phyloP scores from a whole-genome alignment of 2,888 invertebrate species.

The Torymus auratus region DNA sequence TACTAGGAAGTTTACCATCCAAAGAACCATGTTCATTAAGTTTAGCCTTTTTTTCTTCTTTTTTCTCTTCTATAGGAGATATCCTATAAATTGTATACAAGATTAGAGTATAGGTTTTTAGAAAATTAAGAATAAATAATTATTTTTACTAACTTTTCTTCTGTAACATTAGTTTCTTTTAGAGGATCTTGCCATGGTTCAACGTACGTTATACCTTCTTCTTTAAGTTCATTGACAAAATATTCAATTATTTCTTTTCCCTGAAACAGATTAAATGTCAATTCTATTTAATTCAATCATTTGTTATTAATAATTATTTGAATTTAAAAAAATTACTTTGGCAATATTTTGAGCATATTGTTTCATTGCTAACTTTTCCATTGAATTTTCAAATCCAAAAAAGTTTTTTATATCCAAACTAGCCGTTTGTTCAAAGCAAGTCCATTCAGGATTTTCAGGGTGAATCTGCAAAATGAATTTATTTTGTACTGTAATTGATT shows the following conservation, averaged over 20 bases:
- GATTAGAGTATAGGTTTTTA: conserved; percentile 11
- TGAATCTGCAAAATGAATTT: conserved; percentile 82
- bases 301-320: conserved; percentile 12
- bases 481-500: too few species aligned
- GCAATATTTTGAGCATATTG: conserved; percentile 93
- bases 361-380: conserved; percentile 97
- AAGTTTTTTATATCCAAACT: conserved; percentile 95
- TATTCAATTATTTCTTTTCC: conserved; percentile 96
- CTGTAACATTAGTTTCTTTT: conserved; percentile 28
- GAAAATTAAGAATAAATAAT: background rate
- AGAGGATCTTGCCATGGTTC: conserved; percentile 80
- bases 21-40: conserved; percentile 65
- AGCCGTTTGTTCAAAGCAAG: conserved; percentile 96
- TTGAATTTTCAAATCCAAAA: conserved; percentile 95
- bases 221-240: conserved; percentile 87
- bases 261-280: conserved; percentile 76
- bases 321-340: conserved; percentile 76
- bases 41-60: conserved; percentile 58
- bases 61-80: conserved; percentile 61
- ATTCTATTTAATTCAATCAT: background rate
- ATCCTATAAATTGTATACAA: conserved; percentile 58
- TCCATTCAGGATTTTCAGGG: conserved; percentile 95
- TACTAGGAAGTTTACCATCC: conserved; percentile 70
- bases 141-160: conserved; percentile 40
- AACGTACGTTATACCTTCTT: conserved; percentile 85